These are phyloP conservation scores for Barbus barbus DNA, from an alignment of 2,113 vertebrate species.

Conservation along the genomic window DNA sequence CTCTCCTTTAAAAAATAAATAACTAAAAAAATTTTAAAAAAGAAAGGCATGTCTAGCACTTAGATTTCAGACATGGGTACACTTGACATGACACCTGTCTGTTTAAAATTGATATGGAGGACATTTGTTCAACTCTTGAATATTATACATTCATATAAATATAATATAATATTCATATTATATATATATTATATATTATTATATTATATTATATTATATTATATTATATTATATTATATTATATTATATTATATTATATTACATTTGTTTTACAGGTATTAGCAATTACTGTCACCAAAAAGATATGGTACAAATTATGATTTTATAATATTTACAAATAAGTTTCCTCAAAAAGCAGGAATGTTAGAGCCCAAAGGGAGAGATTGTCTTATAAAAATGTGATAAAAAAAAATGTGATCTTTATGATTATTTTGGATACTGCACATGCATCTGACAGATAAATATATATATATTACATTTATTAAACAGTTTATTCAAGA, in stretches of 20 bases:
- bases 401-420: neutral
- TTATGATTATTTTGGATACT: neutral
- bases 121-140: neutral
- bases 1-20: neutral
- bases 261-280: neutral
- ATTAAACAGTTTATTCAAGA: neutral
- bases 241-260: neutral
- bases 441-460: neutral
- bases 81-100: neutral
- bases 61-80: neutral
- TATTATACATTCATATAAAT: too few relatives aligned
- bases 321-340: neutral
- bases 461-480: neutral
- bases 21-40: neutral
- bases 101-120: neutral
- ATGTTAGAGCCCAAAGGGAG: neutral
- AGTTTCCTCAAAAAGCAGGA: neutral
- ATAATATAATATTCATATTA: too few relatives aligned
- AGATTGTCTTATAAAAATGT: neutral
- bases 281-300: neutral
- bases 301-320: neutral
- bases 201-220: neutral
- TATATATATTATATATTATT: neutral
- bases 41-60: neutral
- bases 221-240: neutral